These are phyloP conservation scores for Dasypolia templi DNA, from an alignment of 2,888 invertebrate genomes.

Conservation along the genomic window DNA sequence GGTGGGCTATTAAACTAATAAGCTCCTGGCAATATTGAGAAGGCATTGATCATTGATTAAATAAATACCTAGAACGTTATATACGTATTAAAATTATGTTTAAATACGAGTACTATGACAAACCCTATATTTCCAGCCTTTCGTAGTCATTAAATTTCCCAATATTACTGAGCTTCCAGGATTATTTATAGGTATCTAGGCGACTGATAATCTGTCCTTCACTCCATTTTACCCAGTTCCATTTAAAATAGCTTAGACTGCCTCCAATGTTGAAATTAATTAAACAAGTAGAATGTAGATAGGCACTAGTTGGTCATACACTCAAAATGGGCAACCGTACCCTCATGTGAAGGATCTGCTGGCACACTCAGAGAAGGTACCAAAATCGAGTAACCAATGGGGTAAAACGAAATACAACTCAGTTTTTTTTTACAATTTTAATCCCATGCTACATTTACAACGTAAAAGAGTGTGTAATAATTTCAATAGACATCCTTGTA, in stretches of 20 bases:
- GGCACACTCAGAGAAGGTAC: not conserved
- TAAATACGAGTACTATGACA: not conserved
- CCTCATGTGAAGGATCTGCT: not conserved
- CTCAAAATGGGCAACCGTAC: not conserved
- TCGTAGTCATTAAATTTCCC: not conserved
- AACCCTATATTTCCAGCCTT: not conserved
- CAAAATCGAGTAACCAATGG: not conserved
- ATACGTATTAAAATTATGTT: not conserved
- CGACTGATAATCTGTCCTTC: not conserved
- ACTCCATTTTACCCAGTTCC: not conserved
- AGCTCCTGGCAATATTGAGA: not conserved
- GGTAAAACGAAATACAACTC: conserved; percentile 2
- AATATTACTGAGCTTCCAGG: too few relatives aligned
- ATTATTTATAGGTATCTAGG: not conserved
- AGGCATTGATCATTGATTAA: not conserved
- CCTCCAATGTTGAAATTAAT: too few relatives aligned
- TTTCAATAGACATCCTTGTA: conserved; percentile 21
- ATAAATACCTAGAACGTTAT: too few relatives aligned
- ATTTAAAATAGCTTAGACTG: not conserved
- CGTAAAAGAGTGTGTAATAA: not conserved
- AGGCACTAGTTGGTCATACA: not conserved
- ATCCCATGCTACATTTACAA: conserved; percentile 8
- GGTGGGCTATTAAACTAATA: not conserved
- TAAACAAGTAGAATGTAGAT: not conserved
- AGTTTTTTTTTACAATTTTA: not conserved